Conservation (phyloP, 2,888 invertebrate species). For the Cheilosia scutellata region DNA sequence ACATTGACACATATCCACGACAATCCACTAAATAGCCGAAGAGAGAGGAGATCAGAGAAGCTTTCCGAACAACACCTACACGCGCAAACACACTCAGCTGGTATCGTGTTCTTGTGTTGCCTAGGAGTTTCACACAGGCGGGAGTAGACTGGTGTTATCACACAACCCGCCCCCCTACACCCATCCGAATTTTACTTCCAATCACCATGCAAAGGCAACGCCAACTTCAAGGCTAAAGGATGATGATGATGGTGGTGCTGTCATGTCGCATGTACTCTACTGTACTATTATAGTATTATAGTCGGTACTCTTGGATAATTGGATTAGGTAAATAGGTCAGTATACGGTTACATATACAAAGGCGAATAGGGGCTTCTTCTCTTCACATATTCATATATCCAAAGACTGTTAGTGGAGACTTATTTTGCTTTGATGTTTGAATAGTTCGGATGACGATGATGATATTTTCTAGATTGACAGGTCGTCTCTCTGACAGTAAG, state of each 20-base stretch:
- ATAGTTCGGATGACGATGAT: slow-evolving; percentile 10
- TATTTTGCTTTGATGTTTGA: slow-evolving; percentile 41
- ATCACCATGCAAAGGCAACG: slow-evolving; percentile 47
- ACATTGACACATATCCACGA: not conserved
- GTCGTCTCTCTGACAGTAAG: not conserved
- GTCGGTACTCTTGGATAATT: slow-evolving; percentile 46
- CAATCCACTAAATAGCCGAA: not conserved
- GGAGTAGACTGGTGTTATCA: slow-evolving; percentile 19
- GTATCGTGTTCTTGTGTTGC: slow-evolving; percentile 1
- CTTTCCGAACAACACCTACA: slow-evolving; percentile 4
- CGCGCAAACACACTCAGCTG: slow-evolving; percentile 4
- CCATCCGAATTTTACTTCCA: slow-evolving; percentile 36
- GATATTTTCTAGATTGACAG: slow-evolving; percentile 25
- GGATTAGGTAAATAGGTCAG: slow-evolving; percentile 75
- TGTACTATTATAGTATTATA: slow-evolving; percentile 1
- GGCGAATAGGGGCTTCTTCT: slow-evolving; percentile 65
- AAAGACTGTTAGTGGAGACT: slow-evolving; percentile 38
- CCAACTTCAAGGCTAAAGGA: slow-evolving; percentile 68
- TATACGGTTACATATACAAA: slow-evolving; percentile 53
- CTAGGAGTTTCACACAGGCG: slow-evolving; percentile 12
- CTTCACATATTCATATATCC: slow-evolving; percentile 26
- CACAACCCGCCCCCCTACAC: slow-evolving; percentile 1
- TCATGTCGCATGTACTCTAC: too few relatives aligned
- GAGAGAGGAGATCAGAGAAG: not conserved
- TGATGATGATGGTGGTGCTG: slow-evolving; percentile 51